Evolutionary conservation across 2,888 invertebrate species (phyloP), one percentile per base, ranked within the genome.

Genomic region (Hemaris fuciformis): DNA sequence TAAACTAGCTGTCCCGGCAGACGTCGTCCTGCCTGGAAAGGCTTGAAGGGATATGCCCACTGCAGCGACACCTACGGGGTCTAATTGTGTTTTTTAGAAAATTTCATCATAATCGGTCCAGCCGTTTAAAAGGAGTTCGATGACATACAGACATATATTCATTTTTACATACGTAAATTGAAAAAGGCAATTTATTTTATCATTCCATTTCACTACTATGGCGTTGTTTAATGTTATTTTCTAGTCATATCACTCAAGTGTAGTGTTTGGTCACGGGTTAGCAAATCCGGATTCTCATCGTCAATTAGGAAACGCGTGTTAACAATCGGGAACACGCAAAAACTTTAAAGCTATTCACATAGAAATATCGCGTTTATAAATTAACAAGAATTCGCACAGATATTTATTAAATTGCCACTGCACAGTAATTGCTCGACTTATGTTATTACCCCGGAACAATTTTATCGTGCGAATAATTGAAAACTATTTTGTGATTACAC

Each of bases 401-500:
- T 57, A 22, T 57, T 18, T 13, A 20, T 18, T n/a, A 56, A 31
- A 56, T 57, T 57, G 22, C 57, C 48, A 10, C 25, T 23, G 20
- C 22, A 34, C 23, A 1, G 10, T 34, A 22, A 57, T 57, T 57
- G 57, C 22, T 23, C 46, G 46, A 5, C 6, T 46, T 46, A 23
- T 10, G 15, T 56, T 20, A 20, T 56, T 20, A 56, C 18, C 56
- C 20, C 56, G 56, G 34, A 56, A 41, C 3, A 57, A n/a, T 41
- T 57, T 38, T n/a, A 23, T 38, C 57, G 57, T 57, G 57, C 38
- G 22, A 23, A 57, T 57, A 57, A 57, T 57, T 57, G 38, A n/a
- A 56, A 23, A 38, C 38, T 6, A 57, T 10, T 53, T 27, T 8
- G 27, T 27, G n/a, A 43, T 43, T 43, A 15, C 15, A 3, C 15